Conservation (phyloP, 2,797 vertebrate genomes). For the Hapalemur alaotrensis region DNA sequence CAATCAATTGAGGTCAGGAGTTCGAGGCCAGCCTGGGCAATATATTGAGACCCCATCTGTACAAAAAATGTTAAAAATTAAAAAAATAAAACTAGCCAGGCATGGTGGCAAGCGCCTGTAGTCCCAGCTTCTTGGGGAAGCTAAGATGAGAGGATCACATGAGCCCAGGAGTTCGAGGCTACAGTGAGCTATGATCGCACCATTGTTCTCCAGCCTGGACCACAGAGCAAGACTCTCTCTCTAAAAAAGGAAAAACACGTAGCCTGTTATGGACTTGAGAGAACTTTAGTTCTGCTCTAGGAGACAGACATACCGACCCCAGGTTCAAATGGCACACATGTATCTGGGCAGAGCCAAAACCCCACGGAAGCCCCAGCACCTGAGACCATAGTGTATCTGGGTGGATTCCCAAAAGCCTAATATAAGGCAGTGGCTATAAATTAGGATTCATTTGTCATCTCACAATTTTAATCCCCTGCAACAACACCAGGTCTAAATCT, state of each 20-base stretch:
- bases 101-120: background rate
- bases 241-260: background rate
- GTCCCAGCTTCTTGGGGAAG: background rate
- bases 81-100: background rate
- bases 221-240: background rate
- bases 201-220: background rate
- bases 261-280: background rate
- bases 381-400: fast-evolving
- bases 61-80: background rate
- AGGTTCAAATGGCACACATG: background rate
- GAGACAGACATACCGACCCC: background rate
- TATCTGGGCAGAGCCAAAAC: background rate
- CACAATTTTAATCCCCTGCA: background rate
- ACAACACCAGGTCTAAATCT: background rate
- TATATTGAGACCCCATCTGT: background rate
- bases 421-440: background rate
- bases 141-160: background rate
- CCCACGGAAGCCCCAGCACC: no score
- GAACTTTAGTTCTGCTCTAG: background rate
- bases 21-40: background rate
- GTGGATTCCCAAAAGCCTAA: background rate
- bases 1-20: background rate
- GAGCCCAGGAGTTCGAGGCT: background rate
- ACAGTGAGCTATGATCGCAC: background rate
- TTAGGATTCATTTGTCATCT: background rate